Evolutionary conservation across 2,113 vertebrate species (phyloP), one percentile per base, ranked within the genome.

Genomic region (Calyptommatus sinebrachiatus): DNA sequence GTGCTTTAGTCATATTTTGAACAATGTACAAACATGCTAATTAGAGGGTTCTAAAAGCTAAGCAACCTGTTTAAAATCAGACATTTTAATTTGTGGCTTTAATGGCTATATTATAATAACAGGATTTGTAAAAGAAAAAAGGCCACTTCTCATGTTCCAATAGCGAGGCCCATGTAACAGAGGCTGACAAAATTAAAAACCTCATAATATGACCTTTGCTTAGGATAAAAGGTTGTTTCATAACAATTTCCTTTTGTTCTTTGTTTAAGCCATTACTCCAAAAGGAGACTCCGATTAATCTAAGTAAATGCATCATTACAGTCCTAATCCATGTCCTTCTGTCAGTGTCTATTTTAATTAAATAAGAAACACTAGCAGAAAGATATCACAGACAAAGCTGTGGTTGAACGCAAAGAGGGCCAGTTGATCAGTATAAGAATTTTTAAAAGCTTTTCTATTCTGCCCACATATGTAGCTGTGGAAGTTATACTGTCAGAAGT

Each of bases 291-390:
- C 93, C 85, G 95, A 96, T 97, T 97, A 96, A 97, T 98, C 95
- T 94, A 95, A 95, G 95, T 96, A 96, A 97, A 97, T 95, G 95
- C 96, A 96, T 96, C 95, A 97, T 96, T 97, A 95, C 91, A 83
- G 92, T 88, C 88, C 93, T 97, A 97, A 98, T 97, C 96, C 96
- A 93, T 95, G 96, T 95, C 95, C 96, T 96, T 97, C 96, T 97
- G 96, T 97, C 96, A 96, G 92, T 96, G 97, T 96, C 95, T 95
- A 94, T 96, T 97, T 97, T 97, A 98, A 98, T 98, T 97, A 98
- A 97, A 97, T 94, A 94, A 96, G 96, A 95, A 94, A 96, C 88
- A 91, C 92, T 93, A 93, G 95, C 91, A 92, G 94, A 95, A 93
- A 95, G 95, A 95, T 95, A 94, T 94, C 94, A 93, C 85, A 82